Evolutionary conservation across 2,797 vertebrate species (phyloP), one percentile per base, ranked within the genome.

Genomic region (Allobates femoralis): DNA sequence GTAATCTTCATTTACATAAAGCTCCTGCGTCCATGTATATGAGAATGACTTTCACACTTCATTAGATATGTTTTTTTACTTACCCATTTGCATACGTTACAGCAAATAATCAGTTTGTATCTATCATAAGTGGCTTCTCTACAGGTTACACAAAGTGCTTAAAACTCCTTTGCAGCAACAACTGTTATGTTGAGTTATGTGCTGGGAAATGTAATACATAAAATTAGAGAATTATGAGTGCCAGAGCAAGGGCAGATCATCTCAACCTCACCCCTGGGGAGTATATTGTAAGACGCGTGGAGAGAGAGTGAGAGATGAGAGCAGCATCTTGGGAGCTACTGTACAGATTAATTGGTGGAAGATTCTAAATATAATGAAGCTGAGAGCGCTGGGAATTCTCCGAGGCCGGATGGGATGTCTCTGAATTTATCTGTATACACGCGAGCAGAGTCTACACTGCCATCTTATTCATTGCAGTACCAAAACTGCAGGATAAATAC

Each of bases 291-390:
- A 55, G 66, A 71, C 19, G 30, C 30, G 28, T 34, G 30, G 32
- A 67, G 60, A 51, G 28, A 51, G 37, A 56, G 50, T 1, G 64
- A 69, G 64, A 69, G 46, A 69, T 34, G 50, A 69, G 64, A 51
- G 28, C 50, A 7, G 50, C 50, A 66, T 67, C 79, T n/a, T n/a
- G 60, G 79, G 79, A 81, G 64, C 46, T 32, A 55, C 41, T 69
- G 79, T 66, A 55, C 79, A 81, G 60, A 81, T 81, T 81, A 81
- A 81, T 81, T 81, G 79, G 79, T 19, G 79, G 51, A 81, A 81
- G 26, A 69, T 34, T 81, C 79, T 81, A 81, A 81, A 69, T 81
- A 81, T 81, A 81, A 81, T 81, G 79, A 69, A 81, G 64, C 50
- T 34, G 19, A 23, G 18, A 81, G 79, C 50, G 30, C 26, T 53